Base-by-base conservation (phyloP, 2,888 invertebrate genomes). In the Trachelus tabidus region DNA sequence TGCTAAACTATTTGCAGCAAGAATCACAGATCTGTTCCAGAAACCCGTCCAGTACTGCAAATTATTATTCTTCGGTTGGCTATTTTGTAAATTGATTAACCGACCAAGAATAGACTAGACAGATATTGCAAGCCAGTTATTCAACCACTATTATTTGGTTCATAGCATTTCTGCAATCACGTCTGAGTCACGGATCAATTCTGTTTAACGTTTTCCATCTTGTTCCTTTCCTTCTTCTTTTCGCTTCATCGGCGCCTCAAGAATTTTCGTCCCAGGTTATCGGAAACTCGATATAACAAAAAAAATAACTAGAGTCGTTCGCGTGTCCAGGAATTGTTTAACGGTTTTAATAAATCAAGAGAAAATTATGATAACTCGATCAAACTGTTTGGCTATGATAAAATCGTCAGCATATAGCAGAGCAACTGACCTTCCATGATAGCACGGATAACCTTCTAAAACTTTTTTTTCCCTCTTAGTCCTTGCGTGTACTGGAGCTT, bases 271-370 rank as follows among this genome's bases (percentile, higher is more conserved):
- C 40, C 23, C 40, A 9, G 40, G 9, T 23, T 56, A 56, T 56
- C 23, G 23, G 2, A 23, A 23, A 9, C 9, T 56, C 56, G 23
- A 56, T 23, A 9, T 9, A 56, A 56, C 56, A 77, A 68, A 73
- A 68, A 79, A 77, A 69, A 80, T 68, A 77, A 75, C 35, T 34
- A 6, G 31, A 30, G 33, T n/a, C 15, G 37, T 34, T 31, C 56
- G 56, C 56, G 23, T 56, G 56, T 56, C 23, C 23, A 56, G 23
- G 1, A 56, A 56, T 6, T 56, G 0, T 9, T 23, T 9, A 23
- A 23, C 23, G 56, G 9, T 23, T 56, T 56, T 56, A 23, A 9
- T 56, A 9, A 23, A 56, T 23, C 56, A 23, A 56, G 56, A 23
- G 0, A 9, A 9, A 56, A 9, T 56, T 23, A 56, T 56, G 56